phyloP scores from a whole-genome alignment of 1,140 invertebrate genomes.

The Ylistrum balloti region DNA sequence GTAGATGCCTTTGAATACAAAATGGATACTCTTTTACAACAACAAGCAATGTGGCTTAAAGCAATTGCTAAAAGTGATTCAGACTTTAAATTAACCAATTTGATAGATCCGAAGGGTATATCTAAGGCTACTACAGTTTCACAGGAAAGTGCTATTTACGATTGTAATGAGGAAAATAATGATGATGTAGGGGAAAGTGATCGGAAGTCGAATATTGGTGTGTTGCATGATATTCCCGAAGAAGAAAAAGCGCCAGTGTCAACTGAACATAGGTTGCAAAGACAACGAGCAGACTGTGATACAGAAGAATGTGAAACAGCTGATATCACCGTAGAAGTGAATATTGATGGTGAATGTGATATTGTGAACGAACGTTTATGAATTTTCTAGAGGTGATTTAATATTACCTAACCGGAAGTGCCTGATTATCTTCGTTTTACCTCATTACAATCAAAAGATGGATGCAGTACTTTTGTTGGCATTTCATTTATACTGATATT shows the following conservation, averaged over 20 bases:
- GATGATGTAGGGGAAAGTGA: neutral
- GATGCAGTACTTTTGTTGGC: neutral
- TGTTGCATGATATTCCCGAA: constrained; percentile 60
- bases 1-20: constrained; percentile 60
- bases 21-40: constrained; percentile 60
- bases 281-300: constrained; percentile 41
- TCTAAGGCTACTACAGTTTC: constrained; percentile 38
- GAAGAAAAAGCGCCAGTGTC: constrained; percentile 49
- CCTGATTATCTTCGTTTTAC: constrained; percentile 14
- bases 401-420: neutral
- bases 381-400: neutral
- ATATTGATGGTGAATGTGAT: neutral
- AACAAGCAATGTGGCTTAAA: constrained; percentile 59
- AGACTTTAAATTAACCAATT: neutral
- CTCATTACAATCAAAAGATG: neutral
- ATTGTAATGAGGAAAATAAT: neutral
- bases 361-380: constrained; percentile 17
- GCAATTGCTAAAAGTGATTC: neutral
- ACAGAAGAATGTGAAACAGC: neutral
- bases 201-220: neutral
- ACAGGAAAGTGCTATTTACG: constrained; percentile 42
- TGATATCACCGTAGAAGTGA: neutral
- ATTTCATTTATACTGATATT: neutral
- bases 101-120: neutral
- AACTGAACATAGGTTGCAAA: constrained; percentile 45